Percentiles rank a stretch among this genome's conserved stretches.
Evolutionary conservation across 2,797 vertebrate species (phyloP).

Genomic region (Tarsius wallacei): DNA sequence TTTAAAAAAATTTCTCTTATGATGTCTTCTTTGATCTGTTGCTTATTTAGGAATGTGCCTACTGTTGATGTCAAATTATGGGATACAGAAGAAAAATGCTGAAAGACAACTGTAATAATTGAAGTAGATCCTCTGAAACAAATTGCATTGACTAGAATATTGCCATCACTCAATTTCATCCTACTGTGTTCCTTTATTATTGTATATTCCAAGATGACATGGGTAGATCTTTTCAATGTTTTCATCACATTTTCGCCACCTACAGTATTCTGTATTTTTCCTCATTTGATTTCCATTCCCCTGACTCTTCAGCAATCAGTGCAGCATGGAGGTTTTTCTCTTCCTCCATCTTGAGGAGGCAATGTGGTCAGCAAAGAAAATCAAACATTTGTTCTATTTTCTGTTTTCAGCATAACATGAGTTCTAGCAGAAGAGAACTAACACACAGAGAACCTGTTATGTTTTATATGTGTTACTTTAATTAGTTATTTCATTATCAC

Average conservation of each 20-base stretch:
- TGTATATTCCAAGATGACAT: neutral
- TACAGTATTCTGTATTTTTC: neutral
- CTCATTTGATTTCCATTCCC: neutral
- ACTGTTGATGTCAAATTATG: neutral
- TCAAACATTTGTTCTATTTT: neutral
- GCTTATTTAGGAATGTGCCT: neutral
- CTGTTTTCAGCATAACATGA: neutral
- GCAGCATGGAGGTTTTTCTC: neutral
- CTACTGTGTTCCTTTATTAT: neutral
- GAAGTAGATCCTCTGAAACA: neutral
- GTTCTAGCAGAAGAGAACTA: neutral
- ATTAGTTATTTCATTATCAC: neutral
- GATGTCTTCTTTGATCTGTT: neutral
- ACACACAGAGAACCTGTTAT: neutral
- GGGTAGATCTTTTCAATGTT: neutral
- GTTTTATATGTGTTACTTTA: slow-evolving; percentile 19
- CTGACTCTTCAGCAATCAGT: neutral
- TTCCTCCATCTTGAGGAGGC: neutral
- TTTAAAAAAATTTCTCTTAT: neutral
- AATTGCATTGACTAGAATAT: neutral
- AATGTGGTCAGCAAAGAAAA: neutral
- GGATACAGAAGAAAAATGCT: neutral
- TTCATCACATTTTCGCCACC: neutral
- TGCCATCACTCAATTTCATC: neutral
- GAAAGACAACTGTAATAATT: neutral